Percentiles rank a stretch among this genome's conserved stretches.
phyloP scores from a whole-genome alignment of 1,140 invertebrate species.

The Plectus sambesii region DNA sequence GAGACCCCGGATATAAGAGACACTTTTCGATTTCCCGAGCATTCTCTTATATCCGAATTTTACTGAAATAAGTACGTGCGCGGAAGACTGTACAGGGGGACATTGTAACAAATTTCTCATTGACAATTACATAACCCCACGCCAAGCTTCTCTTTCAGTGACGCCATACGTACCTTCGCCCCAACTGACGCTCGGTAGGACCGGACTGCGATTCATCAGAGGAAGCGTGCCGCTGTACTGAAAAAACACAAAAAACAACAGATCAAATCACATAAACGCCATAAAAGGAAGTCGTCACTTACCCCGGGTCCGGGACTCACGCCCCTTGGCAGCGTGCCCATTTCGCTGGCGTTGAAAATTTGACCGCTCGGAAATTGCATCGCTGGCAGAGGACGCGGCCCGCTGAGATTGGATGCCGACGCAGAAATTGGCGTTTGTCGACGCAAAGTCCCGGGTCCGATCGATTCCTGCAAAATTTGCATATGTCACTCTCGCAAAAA shows the following conservation, averaged over 20 bases:
- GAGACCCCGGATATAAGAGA: no score
- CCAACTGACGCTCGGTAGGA: slow-evolving; percentile 29
- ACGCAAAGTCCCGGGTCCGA: slow-evolving; percentile 42
- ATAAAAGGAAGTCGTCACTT: no score
- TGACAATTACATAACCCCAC: no score
- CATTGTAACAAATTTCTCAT: background rate
- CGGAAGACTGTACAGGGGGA: background rate
- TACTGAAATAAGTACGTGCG: background rate
- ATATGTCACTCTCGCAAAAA: no score
- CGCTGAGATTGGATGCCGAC: slow-evolving; percentile 36
- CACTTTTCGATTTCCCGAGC: no score
- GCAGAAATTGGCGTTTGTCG: slow-evolving; percentile 40
- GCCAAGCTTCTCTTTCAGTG: no score
- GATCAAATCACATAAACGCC: background rate
- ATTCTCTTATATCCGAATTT: no score
- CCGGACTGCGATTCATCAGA: slow-evolving; percentile 36
- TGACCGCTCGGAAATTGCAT: slow-evolving; percentile 18
- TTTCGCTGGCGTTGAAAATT: slow-evolving; percentile 42
- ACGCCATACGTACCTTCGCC: no score
- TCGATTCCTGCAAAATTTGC: slow-evolving; percentile 36
- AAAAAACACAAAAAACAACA: slow-evolving; percentile 5
- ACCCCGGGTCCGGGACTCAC: slow-evolving; percentile 35
- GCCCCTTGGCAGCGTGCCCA: slow-evolving; percentile 38
- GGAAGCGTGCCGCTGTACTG: slow-evolving; percentile 37
- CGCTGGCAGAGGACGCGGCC: slow-evolving; percentile 24